Evolutionary conservation across 1,140 invertebrate genomes (phyloP), one percentile per base, ranked within the genome.

Genomic region (Trachymyrmex cornetzi): DNA sequence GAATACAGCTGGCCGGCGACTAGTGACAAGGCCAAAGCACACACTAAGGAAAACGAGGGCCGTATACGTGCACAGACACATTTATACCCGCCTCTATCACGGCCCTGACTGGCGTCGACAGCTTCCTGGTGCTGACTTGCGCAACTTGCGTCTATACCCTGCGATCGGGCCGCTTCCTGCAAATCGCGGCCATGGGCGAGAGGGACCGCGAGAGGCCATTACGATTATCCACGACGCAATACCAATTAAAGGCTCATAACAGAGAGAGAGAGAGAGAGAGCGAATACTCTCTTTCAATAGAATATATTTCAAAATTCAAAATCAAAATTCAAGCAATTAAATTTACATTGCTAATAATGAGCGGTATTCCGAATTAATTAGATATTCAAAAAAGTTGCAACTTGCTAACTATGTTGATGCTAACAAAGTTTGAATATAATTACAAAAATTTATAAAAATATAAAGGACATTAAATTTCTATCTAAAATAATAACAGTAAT

Each of bases 41-140:
- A 77, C 63, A 34, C 30, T 34, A 34, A 80, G 77, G 63, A 84
- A 84, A 86, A 66, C 77, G 77, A 86, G 63, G n/a, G 53, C 53
- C 27, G 44, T 86, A 24, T 86, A 34, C 27, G 75, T 48, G 50
- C 77, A 61, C 53, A 69, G 77, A 82, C 55, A 80, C 77, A 53
- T 86, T 72, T 86, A 86, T 86, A 57, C 80, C 30, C 27, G 66
- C 66, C 79, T 86, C 85, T 80, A 80, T 86, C 79, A 71, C 66
- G 77, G 57, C 77, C 50, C 64, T 72, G 63, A 57, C 67, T 82
- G 34, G 66, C 67, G 85, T 82, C 85, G 85, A 86, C 85, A 86
- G 85, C 77, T 86, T 86, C 85, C 85, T 86, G 66, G 77, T 82
- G 85, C 66, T 86, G 79, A 86, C 85, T 86, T 71, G 85, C 79